phyloP scores from a whole-genome alignment of 2,888 invertebrate species.

The Tenodera sinensis region DNA sequence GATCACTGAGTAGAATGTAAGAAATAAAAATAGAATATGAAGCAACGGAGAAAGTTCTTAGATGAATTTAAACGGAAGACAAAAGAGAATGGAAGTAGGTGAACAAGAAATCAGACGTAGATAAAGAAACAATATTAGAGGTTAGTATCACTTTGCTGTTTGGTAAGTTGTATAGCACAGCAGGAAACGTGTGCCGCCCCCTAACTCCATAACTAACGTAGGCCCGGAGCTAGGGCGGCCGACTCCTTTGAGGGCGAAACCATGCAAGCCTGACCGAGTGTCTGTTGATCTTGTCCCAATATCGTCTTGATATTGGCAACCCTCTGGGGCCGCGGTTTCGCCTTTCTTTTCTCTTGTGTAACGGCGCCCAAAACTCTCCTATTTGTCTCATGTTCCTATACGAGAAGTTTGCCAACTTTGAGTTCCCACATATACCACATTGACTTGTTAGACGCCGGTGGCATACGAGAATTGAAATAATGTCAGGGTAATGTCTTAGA shows the following conservation, averaged over 20 bases:
- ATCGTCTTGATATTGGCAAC: constrained; percentile 11
- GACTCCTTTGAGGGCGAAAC: not conserved
- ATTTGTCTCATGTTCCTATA: not conserved
- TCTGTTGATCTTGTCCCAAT: constrained; percentile 19
- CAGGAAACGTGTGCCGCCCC: not conserved
- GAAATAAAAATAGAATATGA: too few species aligned
- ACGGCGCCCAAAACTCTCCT: not conserved
- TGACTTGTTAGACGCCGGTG: not conserved
- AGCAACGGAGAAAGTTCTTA: too few species aligned
- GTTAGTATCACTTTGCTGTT: too few species aligned
- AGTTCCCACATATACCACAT: not conserved
- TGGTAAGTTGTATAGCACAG: not conserved
- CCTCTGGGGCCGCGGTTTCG: not conserved
- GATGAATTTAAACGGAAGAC: too few species aligned
- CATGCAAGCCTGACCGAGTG: not conserved
- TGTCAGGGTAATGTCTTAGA: not conserved
- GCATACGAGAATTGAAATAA: not conserved
- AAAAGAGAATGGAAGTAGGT: too few species aligned
- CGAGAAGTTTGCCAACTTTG: not conserved
- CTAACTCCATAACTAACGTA: not conserved
- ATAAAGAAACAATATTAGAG: too few species aligned
- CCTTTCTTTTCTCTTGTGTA: not conserved
- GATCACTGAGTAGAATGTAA: too few species aligned
- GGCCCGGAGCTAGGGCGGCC: not conserved
- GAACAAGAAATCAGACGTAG: too few species aligned